Conservation (phyloP, 2,888 invertebrate genomes). For the Steinernema carpocapsae region DNA sequence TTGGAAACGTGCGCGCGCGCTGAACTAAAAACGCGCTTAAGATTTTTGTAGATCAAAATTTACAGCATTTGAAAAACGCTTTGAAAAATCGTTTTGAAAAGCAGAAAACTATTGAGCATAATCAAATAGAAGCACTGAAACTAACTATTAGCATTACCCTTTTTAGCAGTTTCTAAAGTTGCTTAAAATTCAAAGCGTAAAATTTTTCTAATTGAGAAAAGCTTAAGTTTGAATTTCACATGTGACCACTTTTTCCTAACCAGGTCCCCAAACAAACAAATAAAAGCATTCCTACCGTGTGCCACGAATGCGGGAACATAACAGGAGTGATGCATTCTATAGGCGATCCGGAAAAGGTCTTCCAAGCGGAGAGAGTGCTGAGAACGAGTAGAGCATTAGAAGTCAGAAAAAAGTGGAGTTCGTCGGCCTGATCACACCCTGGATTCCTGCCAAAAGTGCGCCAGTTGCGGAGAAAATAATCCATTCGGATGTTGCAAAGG, state of each 20-base stretch:
- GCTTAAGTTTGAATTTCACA: not conserved
- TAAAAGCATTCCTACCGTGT: conserved; percentile 44
- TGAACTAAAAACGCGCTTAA: too few species aligned
- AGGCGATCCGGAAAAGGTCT: conserved; percentile 49
- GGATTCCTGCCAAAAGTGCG: conserved; percentile 36
- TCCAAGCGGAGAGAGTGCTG: conserved; percentile 48
- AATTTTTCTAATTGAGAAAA: not conserved
- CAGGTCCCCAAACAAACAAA: too few species aligned
- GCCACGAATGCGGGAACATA: conserved; percentile 50
- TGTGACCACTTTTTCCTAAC: not conserved
- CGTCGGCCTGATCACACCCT: conserved; percentile 49
- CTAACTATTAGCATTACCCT: not conserved
- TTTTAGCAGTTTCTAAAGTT: too few species aligned
- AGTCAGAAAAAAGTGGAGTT: conserved; percentile 51
- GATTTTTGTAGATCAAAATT: too few species aligned
- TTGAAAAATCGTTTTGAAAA: too few species aligned
- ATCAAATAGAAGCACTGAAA: not conserved
- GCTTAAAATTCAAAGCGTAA: too few species aligned
- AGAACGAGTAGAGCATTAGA: conserved; percentile 50
- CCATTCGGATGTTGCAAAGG: not conserved
- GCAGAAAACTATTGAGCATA: too few species aligned
- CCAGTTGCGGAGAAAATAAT: conserved; percentile 34
- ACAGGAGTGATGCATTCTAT: conserved; percentile 55
- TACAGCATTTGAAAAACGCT: too few species aligned
- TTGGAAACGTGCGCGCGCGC: too few species aligned